phyloP scores from a whole-genome alignment of 2,113 vertebrate species.

The Isurus oxyrinchus region DNA sequence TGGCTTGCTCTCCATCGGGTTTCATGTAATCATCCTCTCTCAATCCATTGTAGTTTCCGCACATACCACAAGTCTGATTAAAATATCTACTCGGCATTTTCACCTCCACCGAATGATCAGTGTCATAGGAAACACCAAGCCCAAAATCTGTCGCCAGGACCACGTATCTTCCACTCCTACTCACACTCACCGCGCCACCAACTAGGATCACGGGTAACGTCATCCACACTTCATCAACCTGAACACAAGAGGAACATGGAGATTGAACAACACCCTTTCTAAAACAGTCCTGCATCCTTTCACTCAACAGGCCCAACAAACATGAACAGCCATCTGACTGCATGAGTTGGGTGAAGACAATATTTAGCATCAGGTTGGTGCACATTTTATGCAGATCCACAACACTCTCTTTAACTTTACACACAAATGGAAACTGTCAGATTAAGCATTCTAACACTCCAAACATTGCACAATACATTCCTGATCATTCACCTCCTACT shows the following conservation, averaged over 20 bases:
- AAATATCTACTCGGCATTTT: conserved; percentile 58
- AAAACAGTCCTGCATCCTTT: background rate
- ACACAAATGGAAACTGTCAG: background rate
- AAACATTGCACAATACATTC: background rate
- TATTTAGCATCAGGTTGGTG: background rate
- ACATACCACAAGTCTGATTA: conserved; percentile 66
- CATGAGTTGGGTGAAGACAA: background rate
- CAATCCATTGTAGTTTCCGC: conserved; percentile 68
- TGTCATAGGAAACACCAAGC: conserved; percentile 60
- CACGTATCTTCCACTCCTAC: conserved; percentile 51
- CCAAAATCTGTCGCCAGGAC: conserved; percentile 57
- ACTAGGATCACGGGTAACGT: conserved; percentile 59
- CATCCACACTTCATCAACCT: conserved; percentile 67
- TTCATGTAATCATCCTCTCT: conserved; percentile 57
- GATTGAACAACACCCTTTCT: background rate
- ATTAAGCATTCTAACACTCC: no score
- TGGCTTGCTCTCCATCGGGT: conserved; percentile 49
- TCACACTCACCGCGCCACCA: conserved; percentile 50
- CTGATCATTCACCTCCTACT: background rate
- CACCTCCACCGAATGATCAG: conserved; percentile 58
- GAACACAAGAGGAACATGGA: conserved; percentile 3
- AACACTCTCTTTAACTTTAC: background rate
- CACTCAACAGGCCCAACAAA: background rate
- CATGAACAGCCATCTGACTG: background rate
- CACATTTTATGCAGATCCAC: background rate